phyloP scores from a whole-genome alignment of 2,888 invertebrate species.

The Caenorhabditis wallacei region DNA sequence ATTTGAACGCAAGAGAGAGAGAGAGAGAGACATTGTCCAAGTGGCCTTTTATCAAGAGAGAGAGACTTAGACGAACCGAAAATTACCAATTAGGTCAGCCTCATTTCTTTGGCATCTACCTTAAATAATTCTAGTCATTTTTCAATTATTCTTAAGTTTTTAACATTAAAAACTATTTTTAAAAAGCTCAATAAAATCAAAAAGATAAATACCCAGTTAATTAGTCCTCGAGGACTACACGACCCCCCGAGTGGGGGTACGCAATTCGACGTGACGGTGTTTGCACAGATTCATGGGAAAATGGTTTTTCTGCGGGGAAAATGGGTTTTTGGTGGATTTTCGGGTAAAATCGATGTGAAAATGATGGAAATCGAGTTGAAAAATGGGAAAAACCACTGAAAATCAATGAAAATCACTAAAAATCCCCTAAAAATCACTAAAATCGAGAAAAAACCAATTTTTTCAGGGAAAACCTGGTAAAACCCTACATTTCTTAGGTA shows the following conservation, averaged over 20 bases:
- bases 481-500: too few species aligned
- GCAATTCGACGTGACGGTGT: constrained; percentile 23
- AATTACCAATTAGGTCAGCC: too few species aligned
- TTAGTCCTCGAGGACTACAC: constrained; percentile 54
- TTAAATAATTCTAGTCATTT: too few species aligned
- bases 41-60: too few species aligned
- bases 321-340: background rate
- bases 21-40: too few species aligned
- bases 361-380: background rate
- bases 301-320: background rate
- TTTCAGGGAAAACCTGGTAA: too few species aligned
- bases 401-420: background rate
- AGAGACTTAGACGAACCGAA: too few species aligned
- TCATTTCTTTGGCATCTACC: too few species aligned
- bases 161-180: background rate
- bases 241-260: background rate
- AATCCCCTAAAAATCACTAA: background rate
- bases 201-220: constrained; percentile 13
- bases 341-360: background rate
- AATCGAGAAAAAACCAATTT: too few species aligned
- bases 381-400: constrained; percentile 7
- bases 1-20: too few species aligned
- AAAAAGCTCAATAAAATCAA: constrained; percentile 2
- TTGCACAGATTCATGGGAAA: constrained; percentile 9
- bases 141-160: background rate